These are phyloP conservation scores for Arion vulgaris DNA, from an alignment of 1,140 invertebrate genomes.

Conservation along the genomic window DNA sequence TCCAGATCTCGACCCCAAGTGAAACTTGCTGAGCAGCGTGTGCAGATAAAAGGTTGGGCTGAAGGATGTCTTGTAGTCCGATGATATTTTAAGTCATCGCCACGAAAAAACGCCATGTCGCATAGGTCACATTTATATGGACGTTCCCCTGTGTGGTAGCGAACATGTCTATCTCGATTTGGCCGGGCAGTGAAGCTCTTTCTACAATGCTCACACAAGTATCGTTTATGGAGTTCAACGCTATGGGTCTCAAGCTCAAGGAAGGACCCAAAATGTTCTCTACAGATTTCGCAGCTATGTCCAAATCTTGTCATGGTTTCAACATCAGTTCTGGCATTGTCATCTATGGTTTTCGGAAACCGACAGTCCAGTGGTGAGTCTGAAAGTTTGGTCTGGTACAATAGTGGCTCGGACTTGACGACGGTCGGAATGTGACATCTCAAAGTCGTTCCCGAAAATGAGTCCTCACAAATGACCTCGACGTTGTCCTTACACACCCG, in stretches of 20 bases:
- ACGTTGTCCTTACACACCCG: neutral
- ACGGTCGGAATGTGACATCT: constrained; percentile 15
- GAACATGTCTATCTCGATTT: constrained; percentile 67
- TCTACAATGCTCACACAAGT: constrained; percentile 65
- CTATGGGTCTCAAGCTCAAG: constrained; percentile 57
- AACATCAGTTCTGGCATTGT: neutral
- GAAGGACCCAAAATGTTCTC: constrained; percentile 52
- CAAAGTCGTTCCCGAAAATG: neutral
- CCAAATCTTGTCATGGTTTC: neutral
- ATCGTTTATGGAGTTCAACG: constrained; percentile 54
- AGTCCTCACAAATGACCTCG: neutral
- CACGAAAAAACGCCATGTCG: constrained; percentile 59
- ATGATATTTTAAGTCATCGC: constrained; percentile 67
- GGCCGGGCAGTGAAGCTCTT: constrained; percentile 67
- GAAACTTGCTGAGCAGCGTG: constrained; percentile 52
- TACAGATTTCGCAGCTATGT: constrained; percentile 51
- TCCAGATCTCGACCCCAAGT: constrained; percentile 61
- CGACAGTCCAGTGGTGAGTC: neutral
- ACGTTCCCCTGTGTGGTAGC: constrained; percentile 67
- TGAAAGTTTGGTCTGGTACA: neutral
- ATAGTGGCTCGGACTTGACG: neutral
- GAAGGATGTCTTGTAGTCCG: constrained; percentile 64
- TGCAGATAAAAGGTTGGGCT: constrained; percentile 56
- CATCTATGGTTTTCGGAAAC: no score
- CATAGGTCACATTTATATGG: constrained; percentile 68